These are phyloP conservation scores for Megalonaias nervosa DNA, from an alignment of 1,140 invertebrate species.

Conservation along the genomic window DNA sequence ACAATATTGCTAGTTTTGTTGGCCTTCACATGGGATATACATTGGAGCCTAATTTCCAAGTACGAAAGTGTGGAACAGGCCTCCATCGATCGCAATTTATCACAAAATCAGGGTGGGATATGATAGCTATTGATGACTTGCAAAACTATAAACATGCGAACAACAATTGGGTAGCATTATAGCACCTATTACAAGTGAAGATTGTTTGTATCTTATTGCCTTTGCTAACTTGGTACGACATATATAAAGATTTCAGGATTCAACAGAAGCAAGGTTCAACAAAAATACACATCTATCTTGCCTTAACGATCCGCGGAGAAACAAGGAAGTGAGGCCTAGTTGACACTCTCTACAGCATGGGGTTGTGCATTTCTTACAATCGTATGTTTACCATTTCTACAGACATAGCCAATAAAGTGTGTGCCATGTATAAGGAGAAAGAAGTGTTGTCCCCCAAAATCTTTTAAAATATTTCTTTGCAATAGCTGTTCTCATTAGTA, in stretches of 20 bases:
- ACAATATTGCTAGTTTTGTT: neutral
- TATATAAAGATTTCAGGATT: neutral
- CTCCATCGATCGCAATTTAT: neutral
- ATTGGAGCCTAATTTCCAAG: neutral
- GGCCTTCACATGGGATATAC: neutral
- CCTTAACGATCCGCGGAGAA: no score
- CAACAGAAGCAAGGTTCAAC: neutral
- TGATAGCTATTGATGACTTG: neutral
- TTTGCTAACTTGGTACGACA: neutral
- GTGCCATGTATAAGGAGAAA: no score
- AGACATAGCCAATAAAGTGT: no score
- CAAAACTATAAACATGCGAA: neutral
- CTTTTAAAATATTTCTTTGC: no score
- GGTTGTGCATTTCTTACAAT: no score
- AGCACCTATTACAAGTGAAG: neutral
- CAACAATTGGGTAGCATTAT: neutral
- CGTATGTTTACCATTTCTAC: no score
- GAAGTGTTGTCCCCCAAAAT: no score
- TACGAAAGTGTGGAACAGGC: neutral
- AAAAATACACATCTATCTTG: no score
- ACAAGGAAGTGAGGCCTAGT: no score
- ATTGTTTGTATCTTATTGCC: neutral
- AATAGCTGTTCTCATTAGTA: no score
- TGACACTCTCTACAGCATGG: no score
- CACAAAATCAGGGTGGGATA: neutral